Base-by-base conservation (phyloP, 2,113 vertebrate genomes). In the Plestiodon gilberti region DNA sequence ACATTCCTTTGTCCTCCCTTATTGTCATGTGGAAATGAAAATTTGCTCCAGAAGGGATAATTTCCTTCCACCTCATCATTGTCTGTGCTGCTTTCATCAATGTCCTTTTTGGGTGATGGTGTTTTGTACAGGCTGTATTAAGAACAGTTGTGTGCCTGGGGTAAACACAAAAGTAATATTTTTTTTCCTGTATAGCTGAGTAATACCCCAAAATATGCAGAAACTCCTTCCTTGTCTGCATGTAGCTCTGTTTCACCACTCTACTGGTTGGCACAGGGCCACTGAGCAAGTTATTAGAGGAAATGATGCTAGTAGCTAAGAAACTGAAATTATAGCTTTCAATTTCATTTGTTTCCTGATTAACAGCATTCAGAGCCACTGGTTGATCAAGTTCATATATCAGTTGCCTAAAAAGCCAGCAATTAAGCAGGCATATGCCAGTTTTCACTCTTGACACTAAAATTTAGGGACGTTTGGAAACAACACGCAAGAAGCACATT, bases 401-500 rank as follows among this genome's bases (percentile, higher is more conserved):
- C 10, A 2, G 30, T 10, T 80, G 33, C 35, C 35, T 80, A 62
- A 25, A 48, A 6, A 55, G n/a, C 30, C 30, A 83, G 61, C 75
- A 79, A 8, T 61, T 57, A 75, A 79, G 33, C 57, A 25, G n/a
- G 18, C 33, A 74, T 18, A 38, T 28, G 67, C 22, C 52, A 64
- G 57, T 30, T 80, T 48, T 48, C 43, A 48, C 43, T 48, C 43
- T 48, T 80, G 1, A n/a, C 80, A 35, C 85, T 78, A 64, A 61
- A 65, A 78, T 57, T 57, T 14, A 55, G 61, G 33, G 61, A 74
- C 33, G 73, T 76, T 91, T 82, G 77, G 76, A 82, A 65, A 85
- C 89, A 65, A 85, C 89, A 85, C 77, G 64, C 82, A 73, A 88
- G 80, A 89, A 85, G 87, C 92, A 92, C 71, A 76, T 78, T 83